Percentiles rank a stretch among this genome's conserved stretches.
Conservation (phyloP, 1,140 invertebrate species). For the Drosophila funebris region DNA sequence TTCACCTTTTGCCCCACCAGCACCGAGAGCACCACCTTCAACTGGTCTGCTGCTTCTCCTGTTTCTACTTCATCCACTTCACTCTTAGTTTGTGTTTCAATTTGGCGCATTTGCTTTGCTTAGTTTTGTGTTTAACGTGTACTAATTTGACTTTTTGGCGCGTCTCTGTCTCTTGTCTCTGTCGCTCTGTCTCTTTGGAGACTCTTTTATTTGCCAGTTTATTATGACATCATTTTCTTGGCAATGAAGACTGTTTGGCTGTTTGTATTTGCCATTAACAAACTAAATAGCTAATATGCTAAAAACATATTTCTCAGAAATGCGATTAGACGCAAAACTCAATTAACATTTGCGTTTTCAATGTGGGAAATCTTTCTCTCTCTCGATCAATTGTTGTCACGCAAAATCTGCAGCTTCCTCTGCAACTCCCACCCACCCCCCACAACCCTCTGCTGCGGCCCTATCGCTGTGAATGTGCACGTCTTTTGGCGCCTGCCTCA, state of each 20-base stretch:
- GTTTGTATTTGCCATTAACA: conserved; percentile 46
- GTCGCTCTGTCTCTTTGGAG: conserved; percentile 25
- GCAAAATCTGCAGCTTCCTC: background rate
- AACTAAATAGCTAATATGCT: conserved; percentile 32
- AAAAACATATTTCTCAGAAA: conserved; percentile 11
- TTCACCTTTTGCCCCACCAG: background rate
- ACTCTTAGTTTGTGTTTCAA: conserved; percentile 52
- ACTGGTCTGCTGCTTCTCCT: conserved; percentile 23
- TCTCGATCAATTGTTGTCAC: background rate
- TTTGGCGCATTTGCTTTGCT: conserved; percentile 70
- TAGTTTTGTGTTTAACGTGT: conserved; percentile 50
- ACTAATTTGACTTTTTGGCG: conserved; percentile 38
- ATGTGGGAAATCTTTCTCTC: conserved; percentile 14
- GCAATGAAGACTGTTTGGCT: conserved; percentile 22
- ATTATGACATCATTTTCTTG: conserved; percentile 69
- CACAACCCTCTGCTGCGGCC: background rate
- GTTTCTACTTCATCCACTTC: conserved; percentile 39
- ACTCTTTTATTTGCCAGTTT: conserved; percentile 45
- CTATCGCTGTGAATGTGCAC: conserved; percentile 31
- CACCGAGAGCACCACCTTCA: background rate
- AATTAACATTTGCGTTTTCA: conserved; percentile 31
- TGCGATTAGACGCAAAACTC: conserved; percentile 6
- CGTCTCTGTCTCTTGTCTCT: conserved; percentile 3
- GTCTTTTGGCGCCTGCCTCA: conserved; percentile 56
- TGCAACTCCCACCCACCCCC: background rate